Conservation (phyloP, 2,888 invertebrate genomes). For the Exocentrus adspersus region DNA sequence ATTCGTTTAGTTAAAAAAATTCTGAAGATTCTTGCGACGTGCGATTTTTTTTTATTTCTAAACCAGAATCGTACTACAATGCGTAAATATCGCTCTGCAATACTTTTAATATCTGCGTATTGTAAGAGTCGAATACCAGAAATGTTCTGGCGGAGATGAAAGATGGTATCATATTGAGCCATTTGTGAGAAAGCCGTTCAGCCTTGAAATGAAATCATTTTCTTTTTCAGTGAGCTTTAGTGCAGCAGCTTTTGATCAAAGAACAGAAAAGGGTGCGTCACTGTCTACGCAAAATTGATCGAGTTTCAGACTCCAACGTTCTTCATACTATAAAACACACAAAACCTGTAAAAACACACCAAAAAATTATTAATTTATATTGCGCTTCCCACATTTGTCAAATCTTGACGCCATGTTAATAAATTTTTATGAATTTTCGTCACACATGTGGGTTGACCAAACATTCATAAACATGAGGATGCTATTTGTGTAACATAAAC, state of each 20-base stretch:
- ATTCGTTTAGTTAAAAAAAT: background rate
- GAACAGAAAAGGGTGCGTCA: constrained; percentile 15
- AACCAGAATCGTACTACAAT: too few relatives aligned
- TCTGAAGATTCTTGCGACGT: too few relatives aligned
- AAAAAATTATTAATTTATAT: too few relatives aligned
- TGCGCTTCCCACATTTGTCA: too few relatives aligned
- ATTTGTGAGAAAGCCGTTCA: constrained; percentile 26
- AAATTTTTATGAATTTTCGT: background rate
- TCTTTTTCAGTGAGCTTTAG: constrained; percentile 21
- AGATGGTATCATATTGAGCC: constrained; percentile 24
- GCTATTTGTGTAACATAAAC: background rate
- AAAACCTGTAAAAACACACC: too few relatives aligned
- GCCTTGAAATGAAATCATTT: constrained; percentile 25
- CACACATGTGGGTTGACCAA: background rate
- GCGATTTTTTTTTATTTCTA: too few relatives aligned
- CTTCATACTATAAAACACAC: too few relatives aligned
- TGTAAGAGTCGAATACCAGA: constrained; percentile 21
- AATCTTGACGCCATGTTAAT: background rate
- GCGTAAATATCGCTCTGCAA: background rate
- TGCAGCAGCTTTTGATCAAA: constrained; percentile 20
- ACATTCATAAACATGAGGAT: background rate
- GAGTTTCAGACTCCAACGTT: background rate
- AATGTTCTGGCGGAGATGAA: constrained; percentile 26
- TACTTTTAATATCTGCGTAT: constrained; percentile 5
- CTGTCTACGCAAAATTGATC: background rate